A percentile compares a stretch with the other conserved stretches of the same genome.
Evolutionary conservation across 2,113 vertebrate species (phyloP).

Genomic region (Lethenteron camtschaticum): DNA sequence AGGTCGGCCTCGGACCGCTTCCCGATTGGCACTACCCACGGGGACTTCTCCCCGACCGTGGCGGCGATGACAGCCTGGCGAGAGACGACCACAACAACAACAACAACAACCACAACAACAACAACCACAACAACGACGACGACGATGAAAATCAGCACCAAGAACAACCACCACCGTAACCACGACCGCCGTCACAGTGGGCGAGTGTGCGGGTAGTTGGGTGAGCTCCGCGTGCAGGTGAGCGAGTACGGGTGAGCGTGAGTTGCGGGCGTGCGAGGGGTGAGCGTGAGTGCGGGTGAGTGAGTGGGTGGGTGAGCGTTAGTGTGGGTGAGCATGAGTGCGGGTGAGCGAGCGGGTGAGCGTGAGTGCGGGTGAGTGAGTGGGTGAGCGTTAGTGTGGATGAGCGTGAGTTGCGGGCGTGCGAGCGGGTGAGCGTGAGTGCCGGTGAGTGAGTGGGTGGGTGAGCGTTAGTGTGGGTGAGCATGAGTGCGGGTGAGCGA

Average conservation of each 20-base stretch:
- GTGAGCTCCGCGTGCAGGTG: neutral
- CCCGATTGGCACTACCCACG: conserved; percentile 73
- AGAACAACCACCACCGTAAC: too few species aligned
- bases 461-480: too few species aligned
- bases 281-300: neutral
- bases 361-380: neutral
- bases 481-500: too few species aligned
- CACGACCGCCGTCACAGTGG: too few species aligned
- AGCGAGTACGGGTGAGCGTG: neutral
- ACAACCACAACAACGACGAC: too few species aligned
- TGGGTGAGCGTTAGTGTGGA: neutral
- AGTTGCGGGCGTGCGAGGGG: neutral
- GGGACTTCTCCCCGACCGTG: conserved; percentile 88
- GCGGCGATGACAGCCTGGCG: conserved; percentile 73
- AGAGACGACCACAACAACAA: conserved; percentile 10
- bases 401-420: too few species aligned
- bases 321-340: neutral
- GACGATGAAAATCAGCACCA: too few species aligned
- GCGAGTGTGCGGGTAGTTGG: too few species aligned
- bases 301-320: neutral
- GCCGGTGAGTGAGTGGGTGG: too few species aligned
- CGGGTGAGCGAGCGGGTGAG: too few species aligned
- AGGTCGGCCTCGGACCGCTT: conserved; percentile 80
- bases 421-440: too few species aligned
- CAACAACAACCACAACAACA: neutral